Evolutionary conservation across 2,113 vertebrate genomes (phyloP).

Genomic region (Trachemys scripta): DNA sequence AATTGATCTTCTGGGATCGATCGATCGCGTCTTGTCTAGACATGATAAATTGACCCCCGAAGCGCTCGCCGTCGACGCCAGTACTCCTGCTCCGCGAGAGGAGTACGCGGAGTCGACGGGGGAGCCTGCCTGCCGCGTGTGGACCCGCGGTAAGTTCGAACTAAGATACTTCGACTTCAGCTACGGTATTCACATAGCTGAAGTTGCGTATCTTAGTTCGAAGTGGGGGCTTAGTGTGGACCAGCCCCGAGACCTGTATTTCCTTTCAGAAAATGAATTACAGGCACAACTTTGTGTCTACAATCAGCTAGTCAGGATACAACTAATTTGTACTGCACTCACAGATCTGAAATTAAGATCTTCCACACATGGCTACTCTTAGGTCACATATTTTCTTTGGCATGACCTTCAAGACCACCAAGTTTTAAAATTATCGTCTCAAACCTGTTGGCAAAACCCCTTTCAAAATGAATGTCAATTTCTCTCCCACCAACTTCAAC

Average conservation of each 20-base stretch:
- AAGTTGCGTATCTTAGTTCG: too few relatives aligned
- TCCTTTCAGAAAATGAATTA: not conserved
- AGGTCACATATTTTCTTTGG: not conserved
- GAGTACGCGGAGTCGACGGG: too few relatives aligned
- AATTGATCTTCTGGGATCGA: too few relatives aligned
- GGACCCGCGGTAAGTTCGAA: too few relatives aligned
- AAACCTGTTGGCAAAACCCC: not conserved
- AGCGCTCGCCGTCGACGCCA: too few relatives aligned
- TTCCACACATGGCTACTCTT: not conserved
- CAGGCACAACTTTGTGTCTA: not conserved
- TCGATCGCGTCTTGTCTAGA: too few relatives aligned
- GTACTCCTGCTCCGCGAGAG: too few relatives aligned
- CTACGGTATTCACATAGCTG: too few relatives aligned
- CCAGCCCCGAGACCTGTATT: not conserved
- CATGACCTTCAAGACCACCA: not conserved
- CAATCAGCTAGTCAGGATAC: not conserved
- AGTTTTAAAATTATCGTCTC: not conserved
- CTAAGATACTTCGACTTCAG: too few relatives aligned
- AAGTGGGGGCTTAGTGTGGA: too few relatives aligned
- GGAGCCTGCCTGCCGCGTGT: too few relatives aligned
- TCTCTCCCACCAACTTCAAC: not conserved
- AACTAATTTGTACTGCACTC: not conserved
- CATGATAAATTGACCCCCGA: too few relatives aligned
- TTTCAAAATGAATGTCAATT: not conserved
- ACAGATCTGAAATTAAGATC: fast-evolving